These are phyloP conservation scores for Mesochorus sp. DNA, from an alignment of 2,888 invertebrate genomes.

Conservation along the genomic window DNA sequence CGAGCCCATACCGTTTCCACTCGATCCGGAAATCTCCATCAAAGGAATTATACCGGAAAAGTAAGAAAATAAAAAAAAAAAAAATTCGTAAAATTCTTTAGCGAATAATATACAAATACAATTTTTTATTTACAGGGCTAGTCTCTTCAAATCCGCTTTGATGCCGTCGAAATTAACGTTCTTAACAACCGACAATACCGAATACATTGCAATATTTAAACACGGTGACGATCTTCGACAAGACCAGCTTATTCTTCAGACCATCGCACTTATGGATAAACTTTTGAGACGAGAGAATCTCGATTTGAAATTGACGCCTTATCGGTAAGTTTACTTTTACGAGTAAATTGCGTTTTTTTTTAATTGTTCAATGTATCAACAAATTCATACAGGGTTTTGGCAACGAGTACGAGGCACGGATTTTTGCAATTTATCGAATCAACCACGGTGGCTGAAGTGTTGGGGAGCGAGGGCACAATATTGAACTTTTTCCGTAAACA, in stretches of 20 bases:
- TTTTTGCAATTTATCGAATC: constrained; percentile 98
- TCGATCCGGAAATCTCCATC: constrained; percentile 95
- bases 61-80: constrained; percentile 70
- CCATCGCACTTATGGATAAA: constrained; percentile 99
- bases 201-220: constrained; percentile 98
- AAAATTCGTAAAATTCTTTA: too few species aligned
- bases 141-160: constrained; percentile 96
- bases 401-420: constrained; percentile 97
- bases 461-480: constrained; percentile 93
- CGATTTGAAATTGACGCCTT: constrained; percentile 97
- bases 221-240: constrained; percentile 98
- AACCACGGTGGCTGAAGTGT: constrained; percentile 94
- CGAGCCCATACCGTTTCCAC: constrained; percentile 95
- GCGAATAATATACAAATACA: background rate
- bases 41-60: constrained; percentile 94
- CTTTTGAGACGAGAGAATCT: constrained; percentile 96
- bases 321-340: constrained; percentile 83
- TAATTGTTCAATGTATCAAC: background rate
- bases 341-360: constrained; percentile 1
- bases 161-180: constrained; percentile 98
- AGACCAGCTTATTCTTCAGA: constrained; percentile 98
- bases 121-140: constrained; percentile 86
- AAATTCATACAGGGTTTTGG: constrained; percentile 87
- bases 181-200: constrained; percentile 89
- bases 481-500: constrained; percentile 96